Percentiles rank a stretch among this genome's conserved stretches.
Conservation (phyloP, 2,113 vertebrate species). For the Alethe diademata region DNA sequence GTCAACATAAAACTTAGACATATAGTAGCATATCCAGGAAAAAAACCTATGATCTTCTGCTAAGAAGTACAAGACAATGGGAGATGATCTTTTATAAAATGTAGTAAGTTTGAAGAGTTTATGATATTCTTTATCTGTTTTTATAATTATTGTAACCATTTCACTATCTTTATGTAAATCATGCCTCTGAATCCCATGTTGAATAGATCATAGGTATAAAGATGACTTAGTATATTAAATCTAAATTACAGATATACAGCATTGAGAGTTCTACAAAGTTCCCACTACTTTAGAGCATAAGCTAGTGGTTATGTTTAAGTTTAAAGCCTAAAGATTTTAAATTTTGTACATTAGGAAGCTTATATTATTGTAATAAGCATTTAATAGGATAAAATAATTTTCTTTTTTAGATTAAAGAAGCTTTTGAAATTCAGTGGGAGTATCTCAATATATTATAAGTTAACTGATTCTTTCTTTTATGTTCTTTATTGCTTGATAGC, state of each 20-base stretch:
- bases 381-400: neutral
- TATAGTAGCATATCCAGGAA: neutral
- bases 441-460: neutral
- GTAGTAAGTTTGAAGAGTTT: neutral
- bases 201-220: neutral
- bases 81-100: neutral
- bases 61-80: neutral
- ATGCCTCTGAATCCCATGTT: neutral
- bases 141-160: neutral
- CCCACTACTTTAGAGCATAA: neutral
- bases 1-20: neutral
- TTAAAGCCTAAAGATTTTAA: neutral
- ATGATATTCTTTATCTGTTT: neutral
- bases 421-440: constrained; percentile 25
- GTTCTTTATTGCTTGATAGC: constrained; percentile 21
- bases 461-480: neutral
- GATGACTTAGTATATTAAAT: neutral
- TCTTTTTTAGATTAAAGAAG: neutral
- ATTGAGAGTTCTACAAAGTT: neutral
- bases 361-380: neutral
- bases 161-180: neutral
- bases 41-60: neutral
- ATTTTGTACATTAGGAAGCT: neutral
- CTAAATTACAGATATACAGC: neutral
- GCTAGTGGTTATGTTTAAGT: neutral